Conservation (phyloP, 2,113 vertebrate genomes). For the Gadus macrocephalus region DNA sequence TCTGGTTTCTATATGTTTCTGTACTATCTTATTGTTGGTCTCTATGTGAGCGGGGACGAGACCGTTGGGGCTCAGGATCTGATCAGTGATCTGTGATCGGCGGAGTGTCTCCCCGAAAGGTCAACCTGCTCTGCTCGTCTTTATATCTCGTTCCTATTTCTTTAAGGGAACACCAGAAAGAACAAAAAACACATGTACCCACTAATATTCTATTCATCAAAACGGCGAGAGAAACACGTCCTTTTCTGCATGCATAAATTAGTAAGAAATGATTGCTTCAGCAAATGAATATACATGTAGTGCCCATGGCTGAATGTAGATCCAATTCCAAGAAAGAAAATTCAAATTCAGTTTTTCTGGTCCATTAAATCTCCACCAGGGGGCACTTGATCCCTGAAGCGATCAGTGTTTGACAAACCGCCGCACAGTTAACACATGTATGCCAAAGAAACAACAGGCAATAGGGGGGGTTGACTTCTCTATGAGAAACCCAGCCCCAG, state of each 20-base stretch:
- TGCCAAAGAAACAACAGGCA: constrained; percentile 33
- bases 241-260: constrained; percentile 30
- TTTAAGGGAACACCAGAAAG: no score
- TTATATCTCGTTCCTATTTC: no score
- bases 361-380: constrained; percentile 75
- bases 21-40: constrained; percentile 9
- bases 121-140: no score
- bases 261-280: constrained; percentile 23
- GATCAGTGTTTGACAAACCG: constrained; percentile 67
- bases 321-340: constrained; percentile 51
- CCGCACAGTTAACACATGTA: constrained; percentile 57
- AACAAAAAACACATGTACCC: no score
- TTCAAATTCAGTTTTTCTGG: constrained; percentile 63
- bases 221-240: neutral
- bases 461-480: neutral
- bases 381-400: constrained; percentile 72
- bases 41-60: neutral
- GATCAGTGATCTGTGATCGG: constrained; percentile 6
- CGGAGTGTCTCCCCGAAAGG: constrained; percentile 10
- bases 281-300: constrained; percentile 28
- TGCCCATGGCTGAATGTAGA: constrained; percentile 62
- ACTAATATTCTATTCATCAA: neutral
- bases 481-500: no score
- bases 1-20: constrained; percentile 1
- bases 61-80: constrained; percentile 21